phyloP scores from a whole-genome alignment of 1,140 invertebrate species.

The Laodelphax striatellus region DNA sequence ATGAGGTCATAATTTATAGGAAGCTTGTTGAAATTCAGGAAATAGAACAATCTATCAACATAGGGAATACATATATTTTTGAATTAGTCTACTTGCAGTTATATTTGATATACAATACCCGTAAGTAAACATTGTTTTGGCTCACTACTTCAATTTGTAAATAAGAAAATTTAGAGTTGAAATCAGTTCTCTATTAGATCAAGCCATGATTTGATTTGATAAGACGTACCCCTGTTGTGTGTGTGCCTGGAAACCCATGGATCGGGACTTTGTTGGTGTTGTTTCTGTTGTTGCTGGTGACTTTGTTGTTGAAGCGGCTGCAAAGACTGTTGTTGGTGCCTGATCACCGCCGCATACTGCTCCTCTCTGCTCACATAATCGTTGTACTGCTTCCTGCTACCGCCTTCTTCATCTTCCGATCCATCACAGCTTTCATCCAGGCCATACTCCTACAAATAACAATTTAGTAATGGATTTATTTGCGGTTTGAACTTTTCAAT shows the following conservation, averaged over 20 bases:
- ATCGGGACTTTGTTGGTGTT: conserved; percentile 6
- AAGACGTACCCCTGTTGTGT: not conserved
- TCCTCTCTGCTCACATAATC: conserved; percentile 10
- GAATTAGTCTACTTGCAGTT: too few species aligned
- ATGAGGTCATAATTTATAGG: too few species aligned
- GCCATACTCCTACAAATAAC: conserved; percentile 17
- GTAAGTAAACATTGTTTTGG: too few species aligned
- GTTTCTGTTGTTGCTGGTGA: conserved; percentile 6
- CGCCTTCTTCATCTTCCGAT: conserved; percentile 17
- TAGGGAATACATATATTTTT: too few species aligned
- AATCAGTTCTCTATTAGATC: too few species aligned
- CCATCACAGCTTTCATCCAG: conserved; percentile 19
- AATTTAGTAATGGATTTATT: not conserved
- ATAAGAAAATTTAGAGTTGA: too few species aligned
- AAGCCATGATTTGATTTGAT: too few species aligned
- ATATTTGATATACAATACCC: too few species aligned
- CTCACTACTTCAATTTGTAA: too few species aligned
- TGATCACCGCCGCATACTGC: not conserved
- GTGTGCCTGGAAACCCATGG: conserved; percentile 1
- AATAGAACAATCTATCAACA: too few species aligned
- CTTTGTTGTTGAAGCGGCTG: conserved; percentile 4
- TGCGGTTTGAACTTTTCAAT: too few species aligned
- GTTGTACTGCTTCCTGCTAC: conserved; percentile 1
- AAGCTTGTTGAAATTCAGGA: too few species aligned
- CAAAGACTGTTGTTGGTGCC: not conserved